Conservation (phyloP, 2,797 vertebrate genomes). For the Malacoraja senta region DNA sequence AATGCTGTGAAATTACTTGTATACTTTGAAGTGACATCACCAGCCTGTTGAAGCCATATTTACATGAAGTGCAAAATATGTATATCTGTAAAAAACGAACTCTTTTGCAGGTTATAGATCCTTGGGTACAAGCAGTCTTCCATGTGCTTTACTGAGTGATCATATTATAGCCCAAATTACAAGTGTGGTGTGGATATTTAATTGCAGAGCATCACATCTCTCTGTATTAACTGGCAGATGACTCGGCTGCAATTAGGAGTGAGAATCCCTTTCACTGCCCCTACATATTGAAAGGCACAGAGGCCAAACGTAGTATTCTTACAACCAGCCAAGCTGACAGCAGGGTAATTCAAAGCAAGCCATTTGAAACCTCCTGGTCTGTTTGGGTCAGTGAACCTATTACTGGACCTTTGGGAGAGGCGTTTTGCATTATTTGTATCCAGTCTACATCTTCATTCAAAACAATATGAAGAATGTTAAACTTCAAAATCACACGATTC, state of each 20-base stretch:
- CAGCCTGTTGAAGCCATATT: neutral
- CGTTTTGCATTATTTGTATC: neutral
- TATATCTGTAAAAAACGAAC: too few relatives aligned
- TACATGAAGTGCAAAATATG: neutral
- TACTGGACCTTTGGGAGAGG: conserved; percentile 9
- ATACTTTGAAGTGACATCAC: neutral
- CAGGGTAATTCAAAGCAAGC: neutral
- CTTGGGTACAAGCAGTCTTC: neutral
- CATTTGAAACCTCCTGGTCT: conserved; percentile 24
- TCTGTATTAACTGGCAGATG: neutral
- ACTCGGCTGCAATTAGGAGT: neutral
- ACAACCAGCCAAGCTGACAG: neutral
- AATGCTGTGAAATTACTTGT: neutral
- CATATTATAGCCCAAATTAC: neutral
- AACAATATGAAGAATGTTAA: neutral
- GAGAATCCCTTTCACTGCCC: neutral
- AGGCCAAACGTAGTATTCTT: neutral
- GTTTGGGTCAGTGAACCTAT: conserved; percentile 1
- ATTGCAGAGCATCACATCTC: neutral
- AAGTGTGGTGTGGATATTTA: neutral
- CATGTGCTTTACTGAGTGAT: neutral
- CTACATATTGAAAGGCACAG: neutral
- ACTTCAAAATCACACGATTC: conserved; percentile 10
- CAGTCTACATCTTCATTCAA: neutral
- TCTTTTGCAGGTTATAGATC: neutral